Evolutionary conservation across 2,888 invertebrate genomes (phyloP), one percentile per base, ranked within the genome.

Genomic region (Cinara cedri): DNA sequence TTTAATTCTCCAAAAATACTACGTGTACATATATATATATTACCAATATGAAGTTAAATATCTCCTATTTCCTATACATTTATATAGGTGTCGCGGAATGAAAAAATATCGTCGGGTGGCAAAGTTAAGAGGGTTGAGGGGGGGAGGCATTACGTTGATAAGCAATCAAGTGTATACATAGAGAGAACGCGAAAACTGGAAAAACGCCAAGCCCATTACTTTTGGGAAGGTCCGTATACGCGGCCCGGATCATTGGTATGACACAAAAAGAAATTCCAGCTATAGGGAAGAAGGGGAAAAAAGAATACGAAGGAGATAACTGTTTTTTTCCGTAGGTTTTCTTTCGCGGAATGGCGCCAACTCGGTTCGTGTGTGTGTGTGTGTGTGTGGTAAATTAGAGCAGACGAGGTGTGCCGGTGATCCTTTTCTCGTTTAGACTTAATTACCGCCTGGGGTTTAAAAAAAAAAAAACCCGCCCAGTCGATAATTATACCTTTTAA

Each of bases 201-300:
- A 70, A 78, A 68, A 70, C 10, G 60, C 78, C 78, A 51, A 62
- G 70, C 60, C 68, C 68, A 78, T 70, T 78, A 76, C 76, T 66
- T 68, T 51, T 57, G 11, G 57, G 14, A 68, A 57, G 76, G 44
- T 44, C 4, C 68, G 57, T 57, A 68, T 57, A 68, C 68, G 66
- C 57, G 10, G 66, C 42, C 60, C 21, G 68, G 70, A 78, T 78
- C 78, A 70, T 68, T 78, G 70, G 68, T 68, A 78, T 78, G 78
- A 70, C 78, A 70, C 57, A 70, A 60, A 78, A 75, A 16, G 21
- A 62, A 78, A 66, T 14, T 54, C 26, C 44, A 24, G 24, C 6
- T 4, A 34, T 34, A 34, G 6, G 6, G 6, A 34, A 3, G 19
- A 70, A 54, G 6, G 16, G 24, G 46, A 75, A 63, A 65, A 65